Percentiles rank a stretch among this genome's conserved stretches.
phyloP scores from a whole-genome alignment of 1,140 invertebrate species.

The Drosophila gunungcola region DNA sequence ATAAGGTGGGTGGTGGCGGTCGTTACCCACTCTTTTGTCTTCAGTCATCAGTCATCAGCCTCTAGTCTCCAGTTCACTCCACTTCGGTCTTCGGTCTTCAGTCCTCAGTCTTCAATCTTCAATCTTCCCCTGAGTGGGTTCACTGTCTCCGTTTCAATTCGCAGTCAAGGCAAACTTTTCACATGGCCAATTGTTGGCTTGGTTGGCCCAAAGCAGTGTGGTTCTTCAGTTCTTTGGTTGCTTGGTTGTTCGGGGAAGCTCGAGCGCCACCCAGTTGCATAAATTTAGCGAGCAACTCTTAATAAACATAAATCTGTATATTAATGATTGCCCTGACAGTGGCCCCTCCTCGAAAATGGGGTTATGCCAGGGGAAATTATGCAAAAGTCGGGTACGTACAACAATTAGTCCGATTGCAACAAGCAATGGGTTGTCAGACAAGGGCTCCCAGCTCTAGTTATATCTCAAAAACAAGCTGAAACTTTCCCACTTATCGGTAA shows the following conservation, averaged over 20 bases:
- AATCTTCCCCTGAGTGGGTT: constrained; percentile 11
- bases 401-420: constrained; percentile 63
- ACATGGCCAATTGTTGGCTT: constrained; percentile 51
- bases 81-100: neutral
- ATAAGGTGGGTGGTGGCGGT: constrained; percentile 23
- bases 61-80: neutral
- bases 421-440: constrained; percentile 60
- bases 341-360: constrained; percentile 29
- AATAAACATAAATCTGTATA: constrained; percentile 76
- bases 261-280: constrained; percentile 74
- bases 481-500: constrained; percentile 38
- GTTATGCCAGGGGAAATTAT: constrained; percentile 36
- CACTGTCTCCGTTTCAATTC: constrained; percentile 14
- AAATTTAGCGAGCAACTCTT: constrained; percentile 49
- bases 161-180: constrained; percentile 43
- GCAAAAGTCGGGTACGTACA: constrained; percentile 53
- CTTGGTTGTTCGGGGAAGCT: neutral
- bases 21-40: constrained; percentile 13
- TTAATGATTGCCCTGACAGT: constrained; percentile 56
- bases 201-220: constrained; percentile 8
- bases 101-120: neutral
- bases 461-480: neutral
- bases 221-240: constrained; percentile 13
- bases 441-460: neutral
- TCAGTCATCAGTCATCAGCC: neutral